Evolutionary conservation across 2,797 vertebrate species (phyloP), one percentile per base, ranked within the genome.

Genomic region (Spinus pinus): DNA sequence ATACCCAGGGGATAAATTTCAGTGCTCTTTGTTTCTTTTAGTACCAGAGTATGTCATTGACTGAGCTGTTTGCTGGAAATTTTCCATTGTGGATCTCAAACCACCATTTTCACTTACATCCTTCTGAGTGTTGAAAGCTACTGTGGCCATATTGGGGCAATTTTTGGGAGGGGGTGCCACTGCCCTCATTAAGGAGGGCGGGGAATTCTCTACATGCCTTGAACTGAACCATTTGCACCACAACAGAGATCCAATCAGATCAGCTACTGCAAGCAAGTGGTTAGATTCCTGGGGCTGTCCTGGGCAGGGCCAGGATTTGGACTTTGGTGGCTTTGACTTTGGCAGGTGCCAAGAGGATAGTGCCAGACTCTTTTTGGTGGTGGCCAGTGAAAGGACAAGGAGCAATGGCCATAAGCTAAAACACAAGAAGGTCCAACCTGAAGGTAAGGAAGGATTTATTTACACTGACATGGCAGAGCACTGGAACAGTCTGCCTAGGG

Each of bases 1-100:
- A 73, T 86, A 81, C 14, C 10, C 80, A 93, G 35, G 70, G 82
- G 66, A 90, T 62, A 79, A 22, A 93, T 91, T 81, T 83, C 25
- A 51, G 13, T 9, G 25, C 22, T 72, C 44, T 72, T 30, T 67
- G 44, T 22, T 86, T 79, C 56, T 69, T 83, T 78, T 47, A 86
- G 58, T 35, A 87, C 19, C 47, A 46, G 62, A 69, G 21, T 56
- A 37, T 66, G 44, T 66, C 0, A 3, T 0, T 79, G 80, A 78
- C 17, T 14, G 70, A 81, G 17, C 44, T 84, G 44, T 81, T 72
- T 41, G 66, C 49, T 72, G 80, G 46, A 91, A 83, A 44, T 64
- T 47, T 74, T 67, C 33, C 39, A 33, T 0, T 46, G 65, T 30
- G 53, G 30, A 87, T 86, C 64, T 70, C 44, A 33, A 23, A 21